Base-by-base conservation (phyloP, 2,888 invertebrate genomes). In the Eupsilia transversa region DNA sequence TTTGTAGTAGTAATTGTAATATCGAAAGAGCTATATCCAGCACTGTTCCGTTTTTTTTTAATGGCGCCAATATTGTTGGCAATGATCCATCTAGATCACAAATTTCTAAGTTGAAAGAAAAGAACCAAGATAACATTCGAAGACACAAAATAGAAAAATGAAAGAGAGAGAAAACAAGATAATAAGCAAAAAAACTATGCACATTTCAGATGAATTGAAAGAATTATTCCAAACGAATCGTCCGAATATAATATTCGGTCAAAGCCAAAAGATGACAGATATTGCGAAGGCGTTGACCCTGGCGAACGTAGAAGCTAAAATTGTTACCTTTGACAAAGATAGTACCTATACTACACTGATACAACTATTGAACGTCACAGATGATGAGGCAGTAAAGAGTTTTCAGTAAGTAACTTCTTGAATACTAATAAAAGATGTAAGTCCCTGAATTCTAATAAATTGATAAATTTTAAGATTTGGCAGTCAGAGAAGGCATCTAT, bases 171-270 rank as follows among this genome's bases (percentile, higher is more conserved):
- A 23, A 46, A 46, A 7, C 6, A 46, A 46, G 6, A 46, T 20
- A 46, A 46, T 20, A 43, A 43, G 17, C 20, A 20, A 46, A 46
- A 46, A n/a, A 27, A 10, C 1, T 75, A 4, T 46, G 54, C 0
- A 54, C n/a, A 46, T 76, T 80, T 73, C 70, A 78, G 84, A 72
- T 77, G 84, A 84, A 60, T n/a, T 85, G 20, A 65, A 52, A 23
- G 63, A 79, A n/a, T 23, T 59, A 2, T 85, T 85, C 20, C 33
- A 60, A 1, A 56, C 54, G 1, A 74, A 60, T n/a, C 69, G n/a
- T 1, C 85, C 85, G 17, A 85, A 79, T 10, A 72, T 84, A 54
- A 76, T 85, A 27, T 77, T 85, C 46, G 79, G 83, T 43, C 79
- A 83, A 46, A 75, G 64, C 1, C 23, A 67, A n/a, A 84, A 73